Base-by-base conservation (phyloP, 2,888 invertebrate genomes). In the Tinea semifulvella region DNA sequence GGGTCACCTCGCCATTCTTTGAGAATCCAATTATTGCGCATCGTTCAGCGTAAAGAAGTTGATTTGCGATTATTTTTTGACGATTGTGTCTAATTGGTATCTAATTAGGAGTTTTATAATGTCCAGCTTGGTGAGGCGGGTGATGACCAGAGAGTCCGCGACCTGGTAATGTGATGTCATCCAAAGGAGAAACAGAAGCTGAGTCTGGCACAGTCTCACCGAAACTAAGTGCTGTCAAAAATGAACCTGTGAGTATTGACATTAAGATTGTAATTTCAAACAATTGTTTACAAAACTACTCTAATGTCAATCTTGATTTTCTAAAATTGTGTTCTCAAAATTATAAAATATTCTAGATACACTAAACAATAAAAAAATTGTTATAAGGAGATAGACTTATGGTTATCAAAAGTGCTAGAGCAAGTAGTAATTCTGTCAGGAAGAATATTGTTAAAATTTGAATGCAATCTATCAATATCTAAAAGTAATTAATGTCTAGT, bases 181-280 rank as follows among this genome's bases (percentile, higher is more conserved):
- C 80, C 68, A 76, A 80, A 72, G 80, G 79, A 67, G 82, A 81
- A 75, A 80, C 81, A 61, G 82, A 82, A 71, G 81, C 82, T 70
- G 82, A 82, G 56, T 81, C 81, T 54, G 82, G 81, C 76, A 79
- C 81, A 56, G 71, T 80, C 65, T 82, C 82, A 58, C 81, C 82
- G 48, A 77, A 72, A 60, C 58, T 71, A 53, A 53, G 65, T 53
- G 57, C 57, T 58, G 67, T 76, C 48, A 80, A 79, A 70, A 79
- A 74, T 77, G 80, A 80, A 22, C 22, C 31, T 13, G 31, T 31
- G 13, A 11, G 31, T 31, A 10, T 27, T 27, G n/a, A n/a, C n/a
- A n/a, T n/a, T n/a, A n/a, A n/a, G n/a, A n/a, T n/a, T n/a, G n/a
- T n/a, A n/a, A n/a, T n/a, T n/a, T n/a, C n/a, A n/a, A n/a, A n/a